Evolutionary conservation across 2,797 vertebrate species (phyloP), one percentile per base, ranked within the genome.

Genomic region (Paratrypauchen microcephalus): DNA sequence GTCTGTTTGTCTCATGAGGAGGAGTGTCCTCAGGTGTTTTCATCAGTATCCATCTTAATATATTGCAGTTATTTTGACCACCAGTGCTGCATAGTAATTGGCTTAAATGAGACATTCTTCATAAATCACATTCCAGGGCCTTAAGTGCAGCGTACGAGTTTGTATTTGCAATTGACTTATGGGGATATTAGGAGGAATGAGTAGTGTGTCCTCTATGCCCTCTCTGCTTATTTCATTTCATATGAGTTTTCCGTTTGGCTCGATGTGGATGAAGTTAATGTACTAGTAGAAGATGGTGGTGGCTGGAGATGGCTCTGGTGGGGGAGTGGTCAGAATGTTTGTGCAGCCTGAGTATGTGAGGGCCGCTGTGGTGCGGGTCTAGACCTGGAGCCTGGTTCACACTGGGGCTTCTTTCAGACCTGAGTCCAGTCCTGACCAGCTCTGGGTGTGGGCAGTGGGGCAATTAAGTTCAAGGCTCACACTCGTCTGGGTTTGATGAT

Each of bases 181-280:
- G 82, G 78, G 24, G 83, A 83, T 78, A 90, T 89, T 89, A 88
- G 77, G 78, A 77, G 76, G 87, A 92, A 91, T 91, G 81, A 88
- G 86, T 75, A 88, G 69, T 83, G 73, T 87, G 87, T 88, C 75
- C 81, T 84, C 77, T 72, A 73, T 83, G 84, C 78, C 78, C 74
- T 48, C 73, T 84, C 65, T 90, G 83, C 87, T 92, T 89, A 79
- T 90, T 91, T 88, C 73, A 86, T 89, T 89, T 89, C 75, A 84
- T 75, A 60, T 65, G 60, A 82, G 74, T 41, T 72, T 39, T 13
- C 30, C n/a, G 75, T 82, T 73, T 77, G 84, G 80, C 83, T 86
- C 75, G 69, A 66, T 73, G 3, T 73, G 76, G 75, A 85, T 72
- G 68, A 78, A 83, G 81, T 87, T 88, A 89, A 90, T 90, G 86